These are phyloP conservation scores for Meta bourneti DNA, from an alignment of 2,888 invertebrate species.

Conservation along the genomic window DNA sequence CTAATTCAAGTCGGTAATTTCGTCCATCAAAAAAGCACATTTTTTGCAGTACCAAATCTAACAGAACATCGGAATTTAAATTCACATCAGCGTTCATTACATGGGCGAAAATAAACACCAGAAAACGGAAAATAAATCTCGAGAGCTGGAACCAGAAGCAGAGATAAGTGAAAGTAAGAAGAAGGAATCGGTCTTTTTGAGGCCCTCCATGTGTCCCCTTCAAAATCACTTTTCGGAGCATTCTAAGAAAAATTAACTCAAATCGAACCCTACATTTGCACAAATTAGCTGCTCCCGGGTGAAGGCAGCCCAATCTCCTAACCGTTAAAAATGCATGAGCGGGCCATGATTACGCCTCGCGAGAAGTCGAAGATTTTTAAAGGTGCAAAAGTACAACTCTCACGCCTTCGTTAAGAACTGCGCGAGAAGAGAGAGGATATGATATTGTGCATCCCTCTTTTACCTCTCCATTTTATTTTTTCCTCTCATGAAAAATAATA, in stretches of 20 bases:
- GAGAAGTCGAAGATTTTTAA: conserved; percentile 47
- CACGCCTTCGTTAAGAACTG: conserved; percentile 50
- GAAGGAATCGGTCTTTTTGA: no score
- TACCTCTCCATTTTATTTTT: background rate
- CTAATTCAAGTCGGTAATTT: no score
- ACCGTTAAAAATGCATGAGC: conserved; percentile 62
- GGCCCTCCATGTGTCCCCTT: background rate
- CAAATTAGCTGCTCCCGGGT: conserved; percentile 47
- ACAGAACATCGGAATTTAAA: no score
- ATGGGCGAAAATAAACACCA: background rate
- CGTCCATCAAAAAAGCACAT: no score
- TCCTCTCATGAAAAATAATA: background rate
- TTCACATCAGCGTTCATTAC: no score
- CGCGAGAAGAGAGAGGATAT: conserved; percentile 19
- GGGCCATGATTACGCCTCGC: conserved; percentile 10
- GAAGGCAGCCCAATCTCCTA: background rate
- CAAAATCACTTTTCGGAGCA: conserved; percentile 56
- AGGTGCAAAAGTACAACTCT: conserved; percentile 56
- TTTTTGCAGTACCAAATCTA: no score
- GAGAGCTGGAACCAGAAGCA: background rate
- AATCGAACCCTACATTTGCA: conserved; percentile 56
- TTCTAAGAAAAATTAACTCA: conserved; percentile 61
- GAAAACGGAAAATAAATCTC: conserved; percentile 18
- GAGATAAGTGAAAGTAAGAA: background rate
- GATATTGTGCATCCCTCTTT: conserved; percentile 42